Conservation (phyloP, 2,797 vertebrate species). For the Muraenolepis orangiensis region DNA sequence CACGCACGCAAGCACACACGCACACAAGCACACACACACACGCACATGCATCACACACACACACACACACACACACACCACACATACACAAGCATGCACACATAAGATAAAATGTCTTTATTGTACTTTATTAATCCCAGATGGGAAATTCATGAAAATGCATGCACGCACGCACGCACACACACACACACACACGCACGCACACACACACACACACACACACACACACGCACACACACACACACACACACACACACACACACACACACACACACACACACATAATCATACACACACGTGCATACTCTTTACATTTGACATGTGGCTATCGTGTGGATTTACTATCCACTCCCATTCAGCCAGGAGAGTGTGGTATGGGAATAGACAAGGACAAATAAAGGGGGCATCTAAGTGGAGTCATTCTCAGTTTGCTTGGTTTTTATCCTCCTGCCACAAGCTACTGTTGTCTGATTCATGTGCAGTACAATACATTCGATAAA, state of each 20-base stretch:
- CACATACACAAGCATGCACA: constrained; percentile 15
- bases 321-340: background rate
- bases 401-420: background rate
- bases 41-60: background rate
- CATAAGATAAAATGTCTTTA: too few species aligned
- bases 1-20: constrained; percentile 5
- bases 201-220: background rate
- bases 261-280: background rate
- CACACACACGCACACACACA: background rate
- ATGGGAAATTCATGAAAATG: too few species aligned
- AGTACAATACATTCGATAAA: background rate
- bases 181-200: constrained; percentile 1
- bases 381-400: background rate
- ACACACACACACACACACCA: background rate
- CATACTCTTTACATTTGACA: background rate
- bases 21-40: too few species aligned
- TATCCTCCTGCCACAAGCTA: background rate
- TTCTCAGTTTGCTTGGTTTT: background rate
- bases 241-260: background rate
- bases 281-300: background rate
- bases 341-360: background rate
- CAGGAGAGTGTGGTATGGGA: background rate
- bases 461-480: background rate
- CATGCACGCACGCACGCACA: constrained; percentile 21
- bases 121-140: too few species aligned